Evolutionary conservation across 53 echinoderm and acorn worm species (phyloP), one percentile per base, ranked within the genome.

Genomic region (Astropecten irregularis): DNA sequence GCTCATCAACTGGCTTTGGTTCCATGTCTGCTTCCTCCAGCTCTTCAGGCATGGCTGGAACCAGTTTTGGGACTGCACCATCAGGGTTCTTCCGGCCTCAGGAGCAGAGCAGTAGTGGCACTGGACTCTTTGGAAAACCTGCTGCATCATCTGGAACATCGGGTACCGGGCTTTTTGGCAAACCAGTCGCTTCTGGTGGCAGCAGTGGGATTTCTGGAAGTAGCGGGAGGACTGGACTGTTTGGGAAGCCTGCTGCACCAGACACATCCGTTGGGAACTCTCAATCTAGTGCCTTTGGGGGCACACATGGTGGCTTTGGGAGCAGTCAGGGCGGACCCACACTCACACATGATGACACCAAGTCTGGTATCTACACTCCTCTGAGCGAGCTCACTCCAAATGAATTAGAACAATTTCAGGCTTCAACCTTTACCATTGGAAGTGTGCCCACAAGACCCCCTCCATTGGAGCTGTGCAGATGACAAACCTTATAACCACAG

Each of bases 371-470:
- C 25, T 94, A 92, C 51, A 89, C 96, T 3, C 87, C 89, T 6
- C 32, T 96, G n/a, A 69, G 51, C 44, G 85, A 87, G 13, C 74
- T 96, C 64, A 96, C 93, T 20, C 29, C 91, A 1, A 92, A 91
- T 56, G 94, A 96, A 49, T 91, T 77, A 71, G 90, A 93, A 76
- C 92, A 96, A 46, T 96, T 90, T 88, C 88, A 96, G 40, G 94
- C 96, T 4, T 19, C 68, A n/a, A 11, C 77, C 47, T 96, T 96
- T 67, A 96, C 88, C 0, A 38, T 96, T n/a, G 96, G 96, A 35
- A 94, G 92, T 61, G 89, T 96, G 40, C 96, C 96, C 28, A 89
- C 79, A 33, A 51, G 89, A 9, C 96, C 96, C 3, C 96, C 96
- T 30, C 94, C 96, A 18, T 60, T 89, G 60, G 96, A 96, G 76